phyloP scores from a whole-genome alignment of 2,113 vertebrate genomes.

The Seriola quinqueradiata region DNA sequence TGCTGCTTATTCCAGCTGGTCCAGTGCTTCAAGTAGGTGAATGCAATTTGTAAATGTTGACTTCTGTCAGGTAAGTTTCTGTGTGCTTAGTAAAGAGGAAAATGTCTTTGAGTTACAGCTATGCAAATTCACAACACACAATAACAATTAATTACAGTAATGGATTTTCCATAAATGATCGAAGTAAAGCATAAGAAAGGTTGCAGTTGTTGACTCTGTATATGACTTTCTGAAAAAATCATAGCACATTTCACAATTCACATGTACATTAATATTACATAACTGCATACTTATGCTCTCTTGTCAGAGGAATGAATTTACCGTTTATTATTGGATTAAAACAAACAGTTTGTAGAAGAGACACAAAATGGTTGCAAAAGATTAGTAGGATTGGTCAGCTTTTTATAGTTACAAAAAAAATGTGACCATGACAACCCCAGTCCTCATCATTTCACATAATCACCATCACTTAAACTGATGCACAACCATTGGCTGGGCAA shows the following conservation, averaged over 20 bases:
- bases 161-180: neutral
- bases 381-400: slow-evolving; percentile 2
- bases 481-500: slow-evolving; percentile 32
- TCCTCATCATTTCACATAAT: slow-evolving; percentile 42
- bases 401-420: neutral
- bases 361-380: neutral
- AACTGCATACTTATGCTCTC: neutral
- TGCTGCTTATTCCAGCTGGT: slow-evolving; percentile 59
- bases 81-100: slow-evolving; percentile 20
- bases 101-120: slow-evolving; percentile 26
- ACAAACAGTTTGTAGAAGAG: neutral
- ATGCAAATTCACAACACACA: slow-evolving; percentile 11
- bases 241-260: neutral
- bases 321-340: slow-evolving; percentile 13
- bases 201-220: neutral
- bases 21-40: slow-evolving; percentile 61
- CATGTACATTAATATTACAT: neutral
- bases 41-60: slow-evolving; percentile 73
- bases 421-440: slow-evolving; percentile 1
- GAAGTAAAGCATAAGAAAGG: neutral
- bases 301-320: neutral
- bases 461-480: slow-evolving; percentile 36
- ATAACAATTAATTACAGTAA: neutral
- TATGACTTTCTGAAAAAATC: neutral
- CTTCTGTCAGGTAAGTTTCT: slow-evolving; percentile 60